These are phyloP conservation scores for Torymus auratus DNA, from an alignment of 2,888 invertebrate species.

Conservation along the genomic window DNA sequence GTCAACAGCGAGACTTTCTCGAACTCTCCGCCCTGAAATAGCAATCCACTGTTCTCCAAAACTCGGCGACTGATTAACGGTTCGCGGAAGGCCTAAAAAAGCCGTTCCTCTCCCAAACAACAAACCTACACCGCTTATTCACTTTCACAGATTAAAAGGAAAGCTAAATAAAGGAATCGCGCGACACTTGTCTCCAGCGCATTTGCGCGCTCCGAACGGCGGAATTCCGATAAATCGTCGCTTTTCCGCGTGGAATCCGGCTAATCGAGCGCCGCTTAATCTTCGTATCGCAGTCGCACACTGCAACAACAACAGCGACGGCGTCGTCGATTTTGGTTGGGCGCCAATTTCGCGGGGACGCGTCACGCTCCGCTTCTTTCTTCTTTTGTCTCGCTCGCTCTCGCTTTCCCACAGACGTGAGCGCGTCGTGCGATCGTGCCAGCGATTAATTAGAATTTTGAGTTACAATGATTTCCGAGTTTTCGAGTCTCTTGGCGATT, in stretches of 20 bases:
- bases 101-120: too few relatives aligned
- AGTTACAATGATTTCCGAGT: too few relatives aligned
- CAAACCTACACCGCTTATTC: neutral
- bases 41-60: neutral
- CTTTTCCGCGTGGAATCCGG: conserved; percentile 8
- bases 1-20: too few relatives aligned
- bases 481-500: too few relatives aligned
- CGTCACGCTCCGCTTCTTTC: neutral
- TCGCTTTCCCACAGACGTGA: neutral
- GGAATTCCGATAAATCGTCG: conserved; percentile 18
- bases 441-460: too few relatives aligned
- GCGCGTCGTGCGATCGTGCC: too few relatives aligned
- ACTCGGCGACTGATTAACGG: too few relatives aligned
- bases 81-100: too few relatives aligned
- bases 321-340: conserved; percentile 43
- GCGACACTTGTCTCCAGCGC: neutral
- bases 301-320: neutral
- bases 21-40: neutral
- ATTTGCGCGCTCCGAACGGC: too few relatives aligned
- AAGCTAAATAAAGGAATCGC: neutral
- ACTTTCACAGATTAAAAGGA: neutral
- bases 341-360: conserved; percentile 61
- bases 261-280: conserved; percentile 19
- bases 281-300: conserved; percentile 9
- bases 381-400: neutral